phyloP scores from a whole-genome alignment of 2,888 invertebrate genomes.

The Drosophila sordidula region DNA sequence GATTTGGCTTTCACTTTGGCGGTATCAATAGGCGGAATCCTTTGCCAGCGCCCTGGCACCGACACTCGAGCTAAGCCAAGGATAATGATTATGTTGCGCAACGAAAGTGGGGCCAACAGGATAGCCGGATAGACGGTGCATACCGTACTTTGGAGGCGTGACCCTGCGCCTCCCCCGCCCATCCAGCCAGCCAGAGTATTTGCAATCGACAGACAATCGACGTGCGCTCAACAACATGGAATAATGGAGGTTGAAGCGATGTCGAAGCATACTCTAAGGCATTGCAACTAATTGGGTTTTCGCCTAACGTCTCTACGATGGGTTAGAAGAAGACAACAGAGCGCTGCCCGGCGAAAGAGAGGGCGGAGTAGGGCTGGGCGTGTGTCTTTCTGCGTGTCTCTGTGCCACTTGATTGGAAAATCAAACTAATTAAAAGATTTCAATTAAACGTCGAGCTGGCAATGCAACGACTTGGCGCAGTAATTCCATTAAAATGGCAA shows the following conservation, averaged over 20 bases:
- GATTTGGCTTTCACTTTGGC: conserved; percentile 80
- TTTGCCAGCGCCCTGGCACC: conserved; percentile 53
- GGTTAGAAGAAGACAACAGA: conserved; percentile 44
- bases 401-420: conserved; percentile 78
- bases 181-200: conserved; percentile 41
- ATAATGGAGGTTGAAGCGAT: conserved; percentile 66
- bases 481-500: conserved; percentile 79
- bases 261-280: conserved; percentile 57
- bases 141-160: conserved; percentile 21
- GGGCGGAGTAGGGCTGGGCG: not conserved
- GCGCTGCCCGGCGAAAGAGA: not conserved
- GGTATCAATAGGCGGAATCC: conserved; percentile 80
- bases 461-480: conserved; percentile 57
- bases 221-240: conserved; percentile 67
- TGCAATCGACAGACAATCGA: conserved; percentile 81
- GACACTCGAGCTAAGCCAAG: conserved; percentile 72
- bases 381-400: conserved; percentile 32
- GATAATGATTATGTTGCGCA: conserved; percentile 80
- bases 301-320: conserved; percentile 59
- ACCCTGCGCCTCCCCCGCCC: not conserved
- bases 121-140: conserved; percentile 11
- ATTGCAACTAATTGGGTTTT: conserved; percentile 80
- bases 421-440: conserved; percentile 83
- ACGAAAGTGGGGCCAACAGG: conserved; percentile 3
- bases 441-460: conserved; percentile 76